These are phyloP conservation scores for Tromatobia lineatoria DNA, from an alignment of 2,888 invertebrate species.

Conservation along the genomic window DNA sequence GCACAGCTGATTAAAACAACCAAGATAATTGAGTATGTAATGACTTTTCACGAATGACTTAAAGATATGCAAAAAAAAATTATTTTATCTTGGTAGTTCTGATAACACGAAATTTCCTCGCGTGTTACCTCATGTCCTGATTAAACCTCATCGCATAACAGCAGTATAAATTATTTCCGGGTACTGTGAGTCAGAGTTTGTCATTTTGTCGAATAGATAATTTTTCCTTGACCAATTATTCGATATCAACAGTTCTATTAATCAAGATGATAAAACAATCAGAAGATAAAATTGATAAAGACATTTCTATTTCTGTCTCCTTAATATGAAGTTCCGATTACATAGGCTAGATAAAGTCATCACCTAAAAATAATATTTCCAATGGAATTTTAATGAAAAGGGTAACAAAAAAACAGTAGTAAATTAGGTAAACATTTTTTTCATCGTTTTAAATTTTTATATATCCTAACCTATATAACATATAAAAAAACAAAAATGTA, in stretches of 20 bases:
- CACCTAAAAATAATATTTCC: too few relatives aligned
- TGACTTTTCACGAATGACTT: background rate
- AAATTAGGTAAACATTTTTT: too few relatives aligned
- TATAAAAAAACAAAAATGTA: too few relatives aligned
- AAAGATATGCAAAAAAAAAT: background rate
- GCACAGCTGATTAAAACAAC: background rate
- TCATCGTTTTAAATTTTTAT: too few relatives aligned
- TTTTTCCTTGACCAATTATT: background rate
- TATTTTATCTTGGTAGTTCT: slow-evolving; percentile 1
- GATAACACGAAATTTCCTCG: background rate
- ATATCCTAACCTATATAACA: too few relatives aligned
- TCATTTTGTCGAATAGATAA: background rate
- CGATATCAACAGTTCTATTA: background rate
- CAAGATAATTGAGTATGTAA: background rate
- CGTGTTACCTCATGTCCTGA: background rate
- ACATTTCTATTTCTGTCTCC: background rate
- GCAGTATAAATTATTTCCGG: background rate
- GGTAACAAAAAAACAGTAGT: too few relatives aligned
- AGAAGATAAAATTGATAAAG: background rate
- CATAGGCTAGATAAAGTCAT: too few relatives aligned
- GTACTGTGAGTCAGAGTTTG: slow-evolving; percentile 8
- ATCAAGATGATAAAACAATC: background rate
- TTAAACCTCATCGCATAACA: background rate
- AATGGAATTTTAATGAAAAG: too few relatives aligned
- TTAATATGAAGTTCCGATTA: background rate